Conservation (phyloP, 2,797 vertebrate genomes). For the Chrysocyon brachyurus region DNA sequence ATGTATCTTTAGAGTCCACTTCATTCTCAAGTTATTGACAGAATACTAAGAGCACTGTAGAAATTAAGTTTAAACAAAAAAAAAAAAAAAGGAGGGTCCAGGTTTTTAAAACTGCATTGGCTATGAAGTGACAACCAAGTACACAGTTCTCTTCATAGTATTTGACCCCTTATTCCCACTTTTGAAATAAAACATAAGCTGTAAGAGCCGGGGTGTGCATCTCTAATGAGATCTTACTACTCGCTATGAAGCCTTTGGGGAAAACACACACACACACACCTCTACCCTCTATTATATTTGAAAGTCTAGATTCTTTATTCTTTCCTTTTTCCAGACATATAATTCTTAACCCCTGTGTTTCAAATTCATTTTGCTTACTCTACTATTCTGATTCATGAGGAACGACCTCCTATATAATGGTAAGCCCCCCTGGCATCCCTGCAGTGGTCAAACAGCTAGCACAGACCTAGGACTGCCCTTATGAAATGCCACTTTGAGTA, state of each 20-base stretch:
- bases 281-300: not conserved
- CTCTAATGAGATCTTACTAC: not conserved
- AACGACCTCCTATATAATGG: accelerated
- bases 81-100: not conserved
- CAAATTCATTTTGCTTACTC: not conserved
- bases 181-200: conserved; percentile 21
- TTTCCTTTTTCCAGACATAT: not conserved
- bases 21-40: conserved; percentile 44
- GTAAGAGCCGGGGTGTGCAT: not conserved
- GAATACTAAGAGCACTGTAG: not conserved
- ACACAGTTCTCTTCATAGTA: not conserved
- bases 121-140: conserved; percentile 17
- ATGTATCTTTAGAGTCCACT: conserved; percentile 31
- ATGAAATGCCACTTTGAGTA: not conserved
- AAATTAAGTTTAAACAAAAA: not conserved
- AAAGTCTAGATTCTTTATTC: not conserved
- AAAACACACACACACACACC: not conserved
- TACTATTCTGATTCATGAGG: not conserved
- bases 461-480: not conserved
- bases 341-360: not conserved
- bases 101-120: conserved; percentile 5
- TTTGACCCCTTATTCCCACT: not conserved
- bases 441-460: not conserved
- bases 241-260: not conserved
- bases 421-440: too few species aligned